These are phyloP conservation scores for Conus ventricosus DNA, from an alignment of 1,140 invertebrate species.

Conservation along the genomic window DNA sequence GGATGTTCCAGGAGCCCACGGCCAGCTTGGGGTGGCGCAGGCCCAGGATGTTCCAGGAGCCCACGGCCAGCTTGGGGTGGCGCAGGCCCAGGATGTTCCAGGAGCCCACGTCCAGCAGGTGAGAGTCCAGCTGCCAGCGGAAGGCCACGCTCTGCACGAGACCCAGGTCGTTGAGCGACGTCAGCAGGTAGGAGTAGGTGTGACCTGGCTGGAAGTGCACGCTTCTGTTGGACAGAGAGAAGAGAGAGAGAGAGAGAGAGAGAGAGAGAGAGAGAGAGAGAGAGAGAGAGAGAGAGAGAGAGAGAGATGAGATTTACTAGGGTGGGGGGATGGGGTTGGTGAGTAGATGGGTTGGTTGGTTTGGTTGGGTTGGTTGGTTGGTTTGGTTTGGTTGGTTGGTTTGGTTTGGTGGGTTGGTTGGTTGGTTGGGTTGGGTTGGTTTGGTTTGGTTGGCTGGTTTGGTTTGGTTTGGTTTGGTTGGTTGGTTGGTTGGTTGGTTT, in stretches of 20 bases:
- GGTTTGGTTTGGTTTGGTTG: too few species aligned
- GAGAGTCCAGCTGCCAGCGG: conserved; percentile 44
- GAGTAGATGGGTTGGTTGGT: too few species aligned
- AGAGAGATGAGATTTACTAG: background rate
- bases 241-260: background rate
- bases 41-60: conserved; percentile 52
- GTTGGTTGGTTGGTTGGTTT: too few species aligned
- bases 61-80: conserved; percentile 45
- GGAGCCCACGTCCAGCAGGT: conserved; percentile 39
- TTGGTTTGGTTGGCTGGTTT: too few species aligned
- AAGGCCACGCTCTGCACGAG: conserved; percentile 40
- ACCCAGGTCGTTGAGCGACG: conserved; percentile 41
- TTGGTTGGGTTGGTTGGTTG: too few species aligned
- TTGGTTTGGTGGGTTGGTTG: too few species aligned
- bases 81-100: conserved; percentile 53
- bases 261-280: background rate
- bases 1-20: conserved; percentile 51
- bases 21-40: conserved; percentile 48
- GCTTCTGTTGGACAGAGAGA: conserved; percentile 23
- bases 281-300: background rate
- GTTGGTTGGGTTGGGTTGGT: too few species aligned
- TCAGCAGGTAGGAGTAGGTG: conserved; percentile 46
- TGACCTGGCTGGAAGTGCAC: conserved; percentile 43
- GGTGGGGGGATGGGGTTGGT: too few species aligned
- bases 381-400: too few species aligned